Evolutionary conservation across 2,113 vertebrate species (phyloP), one percentile per base, ranked within the genome.

Genomic region (Ascaphus truei): DNA sequence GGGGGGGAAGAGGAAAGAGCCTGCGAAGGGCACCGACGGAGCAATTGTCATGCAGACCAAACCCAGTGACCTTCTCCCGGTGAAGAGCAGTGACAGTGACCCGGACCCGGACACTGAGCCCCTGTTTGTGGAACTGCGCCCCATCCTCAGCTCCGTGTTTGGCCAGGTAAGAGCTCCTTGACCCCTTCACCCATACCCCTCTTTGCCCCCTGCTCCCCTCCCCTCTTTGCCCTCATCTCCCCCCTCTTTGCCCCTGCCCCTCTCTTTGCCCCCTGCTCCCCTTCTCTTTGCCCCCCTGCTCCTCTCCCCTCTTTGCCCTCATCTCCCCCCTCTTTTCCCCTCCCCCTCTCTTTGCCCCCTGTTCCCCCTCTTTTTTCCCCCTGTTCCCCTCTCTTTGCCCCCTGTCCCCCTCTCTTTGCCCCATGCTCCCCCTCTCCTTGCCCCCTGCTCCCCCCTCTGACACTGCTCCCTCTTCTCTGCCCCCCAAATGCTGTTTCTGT

Each of bases 131-230:
- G 85, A 80, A 76, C 87, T 97, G 80, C 91, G 87, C 74, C 94
- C 94, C 43, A 93, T 95, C 81, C 92, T 98, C 66, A 93, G 88
- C 88, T 94, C 95, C 22, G 93, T 96, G 74, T 98, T 96, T 62
- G 96, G 96, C 27, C 96, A 98, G 95, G 96, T 98, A 92, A 94
- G 89, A 72, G 74, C 77, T 77, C 71, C n/a, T n/a, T n/a, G 81
- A 80, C 80, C 78, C 72, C 73, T 59, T 83, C 79, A 74, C 76
- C 57, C 76, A 37, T 72, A 68, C 72, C 48, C 26, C 41, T 41
- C 51, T 37, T 23, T 8, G 45, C 18, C 47, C 41, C 31, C 16
- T 62, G 3, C 51, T 39, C 9, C 18, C 37, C 63, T 62, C 25
- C 37, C 7, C 30, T 72, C 11, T 33, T 51, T 53, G 12, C 43